A percentile compares a stretch with the other conserved stretches of the same genome.
Evolutionary conservation across 2,797 vertebrate species (phyloP).

Genomic region (Pseudochaenichthys georgianus): DNA sequence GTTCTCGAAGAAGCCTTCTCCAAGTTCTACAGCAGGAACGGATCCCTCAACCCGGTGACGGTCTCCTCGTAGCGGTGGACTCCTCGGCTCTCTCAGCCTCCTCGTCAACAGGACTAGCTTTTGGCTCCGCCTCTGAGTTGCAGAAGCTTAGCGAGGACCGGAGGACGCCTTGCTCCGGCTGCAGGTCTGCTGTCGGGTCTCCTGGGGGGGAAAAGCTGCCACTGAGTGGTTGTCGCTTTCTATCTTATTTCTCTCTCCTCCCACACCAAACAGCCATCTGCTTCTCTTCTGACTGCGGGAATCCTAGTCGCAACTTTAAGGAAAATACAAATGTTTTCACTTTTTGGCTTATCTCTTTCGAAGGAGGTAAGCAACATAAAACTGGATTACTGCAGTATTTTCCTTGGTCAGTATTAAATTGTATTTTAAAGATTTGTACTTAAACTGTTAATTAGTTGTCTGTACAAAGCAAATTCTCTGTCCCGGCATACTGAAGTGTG

Average conservation of each 20-base stretch:
- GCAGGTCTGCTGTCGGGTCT: slow-evolving; percentile 66
- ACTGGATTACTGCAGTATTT: slow-evolving; percentile 49
- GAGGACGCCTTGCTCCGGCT: slow-evolving; percentile 67
- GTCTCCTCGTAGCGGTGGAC: slow-evolving; percentile 92
- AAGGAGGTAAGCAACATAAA: slow-evolving; percentile 41
- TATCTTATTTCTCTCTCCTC: slow-evolving; percentile 47
- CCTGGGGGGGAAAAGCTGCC: slow-evolving; percentile 75
- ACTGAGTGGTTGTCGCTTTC: slow-evolving; percentile 77
- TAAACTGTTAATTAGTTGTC: slow-evolving; percentile 69
- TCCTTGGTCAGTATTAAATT: slow-evolving; percentile 84
- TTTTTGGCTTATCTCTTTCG: slow-evolving; percentile 55
- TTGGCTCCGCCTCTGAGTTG: slow-evolving; percentile 62
- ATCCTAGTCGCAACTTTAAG: slow-evolving; percentile 69
- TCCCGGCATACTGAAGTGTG: slow-evolving; percentile 61
- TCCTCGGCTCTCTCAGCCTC: slow-evolving; percentile 47
- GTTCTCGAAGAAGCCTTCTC: slow-evolving; percentile 98
- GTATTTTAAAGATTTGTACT: slow-evolving; percentile 81
- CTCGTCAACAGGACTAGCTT: slow-evolving; percentile 72
- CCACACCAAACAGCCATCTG: slow-evolving; percentile 75
- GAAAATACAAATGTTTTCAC: slow-evolving; percentile 66
- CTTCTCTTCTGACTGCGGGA: slow-evolving; percentile 82
- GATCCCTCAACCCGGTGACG: slow-evolving; percentile 92
- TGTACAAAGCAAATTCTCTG: slow-evolving; percentile 49
- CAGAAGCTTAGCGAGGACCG: slow-evolving; percentile 70
- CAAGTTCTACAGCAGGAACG: slow-evolving; percentile 95